Evolutionary conservation across 2,797 vertebrate genomes (phyloP), one percentile per base, ranked within the genome.

Genomic region (Percopsis omiscomaycus): DNA sequence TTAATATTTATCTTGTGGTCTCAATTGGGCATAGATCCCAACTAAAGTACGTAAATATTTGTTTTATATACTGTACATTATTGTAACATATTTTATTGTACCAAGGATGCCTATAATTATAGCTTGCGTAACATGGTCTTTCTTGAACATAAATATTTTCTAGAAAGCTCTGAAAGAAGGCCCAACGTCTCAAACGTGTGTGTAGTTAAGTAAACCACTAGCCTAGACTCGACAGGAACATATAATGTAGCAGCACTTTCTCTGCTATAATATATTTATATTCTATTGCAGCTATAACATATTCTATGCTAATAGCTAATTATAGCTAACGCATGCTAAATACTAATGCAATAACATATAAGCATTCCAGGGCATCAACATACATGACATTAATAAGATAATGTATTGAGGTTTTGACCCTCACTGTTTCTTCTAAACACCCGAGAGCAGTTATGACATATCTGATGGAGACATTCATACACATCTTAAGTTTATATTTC

Each of bases 301-400:
- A 22, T 22, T 22, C 1, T 22, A 22, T 22, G 22, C 22, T 22
- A 22, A 22, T 22, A 22, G 22, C 22, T 22, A 22, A 22, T 51
- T 73, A 70, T 45, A 45, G 42, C 13, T 15, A 66, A 54, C 61
- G 64, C 70, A 51, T 61, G 62, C 73, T 58, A 64, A 78, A 78
- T 57, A 64, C 47, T 66, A 65, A 42, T 42, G 9, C 37, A 42
- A 66, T 69, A 77, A 70, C 3, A 5, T 69, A 73, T 84, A 73
- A 68, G 59, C 69, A 71, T 79, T 78, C 80, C 68, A 72, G 59
- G 68, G 64, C 61, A 70, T 61, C 74, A 81, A 78, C 71, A 68
- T 61, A 46, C 15, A 29, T 73, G 66, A 27, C 66, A 75, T 44
- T 60, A 68, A 73, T 74, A 49, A 53, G 56, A 1, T 42, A 1